phyloP scores from a whole-genome alignment of 2,113 vertebrate genomes.

The Alectura lathami region DNA sequence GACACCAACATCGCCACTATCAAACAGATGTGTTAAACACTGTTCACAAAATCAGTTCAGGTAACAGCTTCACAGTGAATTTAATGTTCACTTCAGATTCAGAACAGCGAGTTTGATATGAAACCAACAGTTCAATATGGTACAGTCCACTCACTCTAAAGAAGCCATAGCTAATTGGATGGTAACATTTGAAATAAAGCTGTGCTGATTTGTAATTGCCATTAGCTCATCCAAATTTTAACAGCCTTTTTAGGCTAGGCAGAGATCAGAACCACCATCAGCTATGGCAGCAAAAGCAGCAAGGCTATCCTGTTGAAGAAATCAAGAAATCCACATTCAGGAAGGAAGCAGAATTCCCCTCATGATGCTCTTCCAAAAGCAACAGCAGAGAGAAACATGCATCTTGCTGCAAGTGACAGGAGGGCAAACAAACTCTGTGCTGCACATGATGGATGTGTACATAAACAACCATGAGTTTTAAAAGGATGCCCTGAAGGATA shows the following conservation, averaged over 20 bases:
- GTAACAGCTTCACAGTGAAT: neutral
- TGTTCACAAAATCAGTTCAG: neutral
- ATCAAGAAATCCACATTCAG: neutral
- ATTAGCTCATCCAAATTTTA: neutral
- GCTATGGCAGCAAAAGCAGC: neutral
- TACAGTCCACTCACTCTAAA: neutral
- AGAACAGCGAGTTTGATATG: neutral
- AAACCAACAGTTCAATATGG: neutral
- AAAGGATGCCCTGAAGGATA: neutral
- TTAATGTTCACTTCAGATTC: neutral
- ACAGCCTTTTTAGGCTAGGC: neutral
- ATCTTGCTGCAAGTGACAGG: neutral
- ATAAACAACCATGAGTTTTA: conserved; percentile 36
- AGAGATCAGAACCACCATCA: neutral
- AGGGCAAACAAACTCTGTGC: neutral
- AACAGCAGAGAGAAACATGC: neutral
- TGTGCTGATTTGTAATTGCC: neutral
- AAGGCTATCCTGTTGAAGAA: neutral
- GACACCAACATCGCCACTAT: neutral
- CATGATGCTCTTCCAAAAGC: neutral
- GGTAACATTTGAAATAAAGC: neutral
- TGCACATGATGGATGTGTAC: neutral
- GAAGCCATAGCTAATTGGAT: neutral
- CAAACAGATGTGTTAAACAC: neutral
- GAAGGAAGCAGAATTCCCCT: conserved; percentile 12